A percentile compares a stretch with the other conserved stretches of the same genome.
Conservation (phyloP, 2,113 vertebrate species). For the Hirundichthys speculiger region DNA sequence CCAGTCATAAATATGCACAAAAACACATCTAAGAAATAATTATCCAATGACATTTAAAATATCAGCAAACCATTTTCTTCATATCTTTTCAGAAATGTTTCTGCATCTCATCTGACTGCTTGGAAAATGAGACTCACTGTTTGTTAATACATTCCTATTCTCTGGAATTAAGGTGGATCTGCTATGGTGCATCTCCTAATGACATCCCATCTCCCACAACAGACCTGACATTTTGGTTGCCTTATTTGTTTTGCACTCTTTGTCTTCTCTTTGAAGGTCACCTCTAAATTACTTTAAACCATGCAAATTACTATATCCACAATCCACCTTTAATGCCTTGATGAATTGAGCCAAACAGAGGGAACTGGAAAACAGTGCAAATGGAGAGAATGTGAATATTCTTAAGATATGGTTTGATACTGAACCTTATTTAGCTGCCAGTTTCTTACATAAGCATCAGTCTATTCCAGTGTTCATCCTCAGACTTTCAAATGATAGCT, state of each 20-base stretch:
- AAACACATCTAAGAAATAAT: slow-evolving; percentile 33
- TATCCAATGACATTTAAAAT: slow-evolving; percentile 69
- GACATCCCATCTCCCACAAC: slow-evolving; percentile 64
- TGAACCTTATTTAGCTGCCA: background rate
- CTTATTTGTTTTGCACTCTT: slow-evolving; percentile 76
- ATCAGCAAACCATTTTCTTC: slow-evolving; percentile 21
- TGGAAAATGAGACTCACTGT: slow-evolving; percentile 45
- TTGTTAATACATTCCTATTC: slow-evolving; percentile 47
- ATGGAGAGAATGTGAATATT: slow-evolving; percentile 1
- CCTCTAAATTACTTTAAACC: slow-evolving; percentile 76
- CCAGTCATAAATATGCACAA: background rate
- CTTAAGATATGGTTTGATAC: background rate
- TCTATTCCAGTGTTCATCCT: no score
- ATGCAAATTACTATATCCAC: slow-evolving; percentile 74
- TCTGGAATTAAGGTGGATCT: slow-evolving; percentile 61
- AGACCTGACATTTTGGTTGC: slow-evolving; percentile 79
- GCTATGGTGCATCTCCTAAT: slow-evolving; percentile 59
- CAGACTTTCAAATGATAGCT: no score
- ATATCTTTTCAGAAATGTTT: slow-evolving; percentile 33
- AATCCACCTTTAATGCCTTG: slow-evolving; percentile 37
- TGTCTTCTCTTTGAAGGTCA: slow-evolving; percentile 81
- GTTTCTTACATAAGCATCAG: background rate
- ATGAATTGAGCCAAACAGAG: slow-evolving; percentile 15
- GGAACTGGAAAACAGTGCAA: background rate
- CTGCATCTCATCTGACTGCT: slow-evolving; percentile 50